These are phyloP conservation scores for Chymomyza fuscimana DNA, from an alignment of 2,888 invertebrate genomes.

Conservation along the genomic window DNA sequence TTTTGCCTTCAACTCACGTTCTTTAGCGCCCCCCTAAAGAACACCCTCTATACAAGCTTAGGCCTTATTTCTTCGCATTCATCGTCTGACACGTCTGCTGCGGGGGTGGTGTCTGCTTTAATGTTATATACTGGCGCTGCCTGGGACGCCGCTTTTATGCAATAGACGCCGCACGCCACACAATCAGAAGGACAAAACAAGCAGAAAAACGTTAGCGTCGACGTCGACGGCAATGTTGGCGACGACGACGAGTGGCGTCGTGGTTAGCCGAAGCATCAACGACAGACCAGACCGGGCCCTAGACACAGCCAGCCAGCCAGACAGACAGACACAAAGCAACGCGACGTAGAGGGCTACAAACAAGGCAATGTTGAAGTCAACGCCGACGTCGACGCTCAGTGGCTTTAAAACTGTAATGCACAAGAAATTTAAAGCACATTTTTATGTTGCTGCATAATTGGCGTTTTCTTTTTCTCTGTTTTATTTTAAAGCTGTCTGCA, in stretches of 20 bases:
- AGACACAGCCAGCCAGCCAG: constrained; percentile 2
- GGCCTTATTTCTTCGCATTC: neutral
- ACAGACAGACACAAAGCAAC: constrained; percentile 15
- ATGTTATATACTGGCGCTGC: neutral
- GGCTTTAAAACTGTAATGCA: neutral
- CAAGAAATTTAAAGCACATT: neutral
- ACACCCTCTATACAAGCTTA: neutral
- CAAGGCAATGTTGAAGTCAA: constrained; percentile 20
- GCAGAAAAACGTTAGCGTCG: neutral
- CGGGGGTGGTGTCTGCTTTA: constrained; percentile 1
- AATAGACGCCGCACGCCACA: neutral
- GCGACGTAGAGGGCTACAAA: neutral
- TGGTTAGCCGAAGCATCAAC: neutral
- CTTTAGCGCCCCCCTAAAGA: no score
- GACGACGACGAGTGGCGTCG: neutral
- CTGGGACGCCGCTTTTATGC: neutral
- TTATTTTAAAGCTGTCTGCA: neutral
- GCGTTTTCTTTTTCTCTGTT: neutral
- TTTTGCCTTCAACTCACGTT: no score
- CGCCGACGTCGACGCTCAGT: neutral
- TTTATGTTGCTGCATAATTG: neutral
- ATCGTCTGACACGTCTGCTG: neutral
- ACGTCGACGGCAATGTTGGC: neutral
- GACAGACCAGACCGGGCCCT: neutral
- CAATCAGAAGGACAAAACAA: neutral